Conservation (phyloP, 2,113 vertebrate species). For the Dascyllus trimaculatus region DNA sequence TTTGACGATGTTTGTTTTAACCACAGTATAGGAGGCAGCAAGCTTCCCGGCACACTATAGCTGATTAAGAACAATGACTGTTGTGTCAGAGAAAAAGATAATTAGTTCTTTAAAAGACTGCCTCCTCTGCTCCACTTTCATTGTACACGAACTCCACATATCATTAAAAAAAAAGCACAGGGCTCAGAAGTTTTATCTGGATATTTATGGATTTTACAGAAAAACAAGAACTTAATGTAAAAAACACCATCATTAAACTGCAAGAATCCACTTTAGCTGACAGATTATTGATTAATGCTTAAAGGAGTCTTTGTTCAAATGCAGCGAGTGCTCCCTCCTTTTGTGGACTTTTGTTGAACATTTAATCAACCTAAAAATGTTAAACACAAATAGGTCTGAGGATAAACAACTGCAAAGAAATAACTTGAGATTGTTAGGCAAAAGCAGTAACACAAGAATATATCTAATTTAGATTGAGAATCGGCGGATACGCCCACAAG, state of each 20-base stretch:
- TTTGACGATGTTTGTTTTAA: slow-evolving; percentile 43
- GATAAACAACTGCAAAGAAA: slow-evolving; percentile 26
- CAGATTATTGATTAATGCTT: slow-evolving; percentile 39
- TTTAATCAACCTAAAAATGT: slow-evolving; percentile 7
- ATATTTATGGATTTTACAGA: slow-evolving; percentile 15
- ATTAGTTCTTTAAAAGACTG: slow-evolving; percentile 54
- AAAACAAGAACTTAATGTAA: slow-evolving; percentile 30
- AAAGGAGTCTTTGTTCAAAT: slow-evolving; percentile 22
- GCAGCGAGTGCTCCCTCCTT: not conserved
- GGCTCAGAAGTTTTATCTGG: slow-evolving; percentile 30
- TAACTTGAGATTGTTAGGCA: not conserved
- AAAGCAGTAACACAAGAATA: slow-evolving; percentile 7
- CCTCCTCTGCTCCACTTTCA: slow-evolving; percentile 48
- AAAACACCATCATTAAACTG: slow-evolving; percentile 23
- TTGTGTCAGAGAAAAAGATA: slow-evolving; percentile 35
- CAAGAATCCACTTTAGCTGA: slow-evolving; percentile 22
- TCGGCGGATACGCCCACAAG: slow-evolving; percentile 20
- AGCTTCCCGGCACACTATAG: slow-evolving; percentile 29
- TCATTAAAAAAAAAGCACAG: slow-evolving; percentile 49
- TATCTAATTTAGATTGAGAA: slow-evolving; percentile 33
- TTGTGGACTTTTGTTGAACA: not conserved
- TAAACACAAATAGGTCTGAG: slow-evolving; percentile 6
- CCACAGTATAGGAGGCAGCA: slow-evolving; percentile 14
- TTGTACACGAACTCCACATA: slow-evolving; percentile 41
- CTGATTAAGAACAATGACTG: slow-evolving; percentile 60